Percentiles rank a stretch among this genome's conserved stretches.
These are phyloP conservation scores for Neosilurus hyrtlii DNA, from an alignment of 2,797 vertebrate species.

Conservation along the genomic window DNA sequence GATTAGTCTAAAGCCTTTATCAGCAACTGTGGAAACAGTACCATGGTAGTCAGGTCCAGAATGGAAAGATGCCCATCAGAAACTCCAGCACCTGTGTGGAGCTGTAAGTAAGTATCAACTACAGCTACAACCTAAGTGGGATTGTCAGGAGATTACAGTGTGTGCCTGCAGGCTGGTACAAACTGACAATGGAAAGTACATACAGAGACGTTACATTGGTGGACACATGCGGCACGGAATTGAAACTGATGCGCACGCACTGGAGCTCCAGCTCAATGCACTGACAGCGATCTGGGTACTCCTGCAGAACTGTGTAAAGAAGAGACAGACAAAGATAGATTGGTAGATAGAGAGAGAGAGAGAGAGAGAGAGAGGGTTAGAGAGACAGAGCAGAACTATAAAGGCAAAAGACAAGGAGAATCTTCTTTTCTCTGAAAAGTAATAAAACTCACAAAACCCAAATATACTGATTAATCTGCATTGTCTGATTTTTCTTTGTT, in stretches of 20 bases:
- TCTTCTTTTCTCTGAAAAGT: not conserved
- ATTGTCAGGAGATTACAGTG: not conserved
- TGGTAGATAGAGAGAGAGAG: not conserved
- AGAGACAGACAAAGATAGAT: not conserved
- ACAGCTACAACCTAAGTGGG: not conserved
- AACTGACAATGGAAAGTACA: slow-evolving; percentile 38
- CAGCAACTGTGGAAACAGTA: not conserved
- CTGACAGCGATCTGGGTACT: slow-evolving; percentile 59
- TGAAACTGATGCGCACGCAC: slow-evolving; percentile 58
- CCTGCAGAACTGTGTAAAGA: slow-evolving; percentile 54
- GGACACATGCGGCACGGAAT: slow-evolving; percentile 58
- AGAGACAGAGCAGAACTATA: not conserved
- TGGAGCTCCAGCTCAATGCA: slow-evolving; percentile 64
- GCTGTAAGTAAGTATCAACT: not conserved
- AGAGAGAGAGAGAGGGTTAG: not conserved
- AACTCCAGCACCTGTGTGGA: not conserved
- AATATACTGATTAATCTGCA: not conserved
- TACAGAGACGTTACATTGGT: slow-evolving; percentile 60
- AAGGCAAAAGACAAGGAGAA: not conserved
- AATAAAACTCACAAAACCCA: not conserved
- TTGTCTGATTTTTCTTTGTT: not conserved
- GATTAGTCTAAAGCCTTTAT: not conserved
- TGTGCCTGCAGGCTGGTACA: not conserved
- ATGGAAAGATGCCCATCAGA: not conserved
- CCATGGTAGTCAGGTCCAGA: not conserved